phyloP scores from a whole-genome alignment of 1,140 invertebrate species.

The Leptinotarsa defecta region DNA sequence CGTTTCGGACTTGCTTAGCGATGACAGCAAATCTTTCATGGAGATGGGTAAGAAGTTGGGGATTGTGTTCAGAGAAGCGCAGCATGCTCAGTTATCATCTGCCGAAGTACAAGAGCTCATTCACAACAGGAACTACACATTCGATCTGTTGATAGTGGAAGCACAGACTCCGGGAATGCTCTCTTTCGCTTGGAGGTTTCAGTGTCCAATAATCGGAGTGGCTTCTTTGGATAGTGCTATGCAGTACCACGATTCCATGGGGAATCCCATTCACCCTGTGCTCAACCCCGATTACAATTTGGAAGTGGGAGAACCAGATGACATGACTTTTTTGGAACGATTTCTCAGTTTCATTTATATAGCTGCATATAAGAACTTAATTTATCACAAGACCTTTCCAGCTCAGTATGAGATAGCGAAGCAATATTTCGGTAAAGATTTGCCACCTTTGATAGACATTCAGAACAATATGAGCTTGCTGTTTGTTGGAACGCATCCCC shows the following conservation, averaged over 20 bases:
- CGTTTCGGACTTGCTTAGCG: conserved; percentile 38
- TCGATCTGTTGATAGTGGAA: conserved; percentile 53
- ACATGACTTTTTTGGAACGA: conserved; percentile 35
- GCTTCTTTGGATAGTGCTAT: conserved; percentile 24
- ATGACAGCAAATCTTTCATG: conserved; percentile 13
- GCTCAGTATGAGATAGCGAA: conserved; percentile 48
- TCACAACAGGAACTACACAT: conserved; percentile 44
- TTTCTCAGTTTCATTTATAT: conserved; percentile 33
- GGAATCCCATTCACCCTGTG: conserved; percentile 56
- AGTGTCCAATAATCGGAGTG: conserved; percentile 49
- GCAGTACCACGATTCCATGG: conserved; percentile 46
- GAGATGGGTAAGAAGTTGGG: conserved; percentile 27
- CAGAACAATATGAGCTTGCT: conserved; percentile 60
- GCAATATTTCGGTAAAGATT: conserved; percentile 55
- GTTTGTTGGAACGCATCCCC: conserved; percentile 60
- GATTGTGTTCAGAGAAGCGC: conserved; percentile 21
- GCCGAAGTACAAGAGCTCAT: conserved; percentile 52
- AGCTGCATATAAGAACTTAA: conserved; percentile 5
- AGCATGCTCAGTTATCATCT: conserved; percentile 14
- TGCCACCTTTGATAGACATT: conserved; percentile 57
- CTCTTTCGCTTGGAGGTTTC: conserved; percentile 42
- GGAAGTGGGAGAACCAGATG: conserved; percentile 12
- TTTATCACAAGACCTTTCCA: conserved; percentile 31
- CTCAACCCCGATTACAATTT: conserved; percentile 54
- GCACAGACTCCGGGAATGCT: conserved; percentile 38